A percentile compares a stretch with the other conserved stretches of the same genome.
Evolutionary conservation across 2,888 invertebrate genomes (phyloP).

Genomic region (Nymphalis polychloros): DNA sequence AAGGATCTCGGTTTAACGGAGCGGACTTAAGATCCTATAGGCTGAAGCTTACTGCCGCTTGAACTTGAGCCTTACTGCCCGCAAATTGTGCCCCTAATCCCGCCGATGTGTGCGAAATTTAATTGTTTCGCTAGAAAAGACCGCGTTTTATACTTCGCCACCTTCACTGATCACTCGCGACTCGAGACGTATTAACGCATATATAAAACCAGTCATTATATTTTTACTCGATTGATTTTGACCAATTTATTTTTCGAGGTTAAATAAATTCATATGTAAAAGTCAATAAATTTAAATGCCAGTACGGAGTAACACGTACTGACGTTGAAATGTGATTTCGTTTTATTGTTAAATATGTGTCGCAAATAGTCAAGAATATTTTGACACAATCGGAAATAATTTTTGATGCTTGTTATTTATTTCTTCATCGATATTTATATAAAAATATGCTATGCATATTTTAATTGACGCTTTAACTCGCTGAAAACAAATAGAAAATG

Average conservation of each 20-base stretch:
- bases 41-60: slow-evolving; percentile 55
- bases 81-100: slow-evolving; percentile 61
- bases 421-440: slow-evolving; percentile 8
- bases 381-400: slow-evolving; percentile 16
- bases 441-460: not conserved
- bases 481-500: not conserved
- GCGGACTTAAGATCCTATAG: slow-evolving; percentile 66
- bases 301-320: slow-evolving; percentile 20
- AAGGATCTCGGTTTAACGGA: slow-evolving; percentile 66
- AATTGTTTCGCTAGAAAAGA: slow-evolving; percentile 76
- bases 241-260: slow-evolving; percentile 18
- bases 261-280: slow-evolving; percentile 34
- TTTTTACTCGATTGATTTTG: slow-evolving; percentile 49
- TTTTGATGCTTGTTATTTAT: slow-evolving; percentile 11
- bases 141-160: slow-evolving; percentile 63
- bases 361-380: slow-evolving; percentile 24
- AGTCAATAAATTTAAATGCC: slow-evolving; percentile 37
- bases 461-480: not conserved
- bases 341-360: slow-evolving; percentile 32
- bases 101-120: slow-evolving; percentile 73
- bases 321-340: slow-evolving; percentile 25
- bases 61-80: slow-evolving; percentile 49
- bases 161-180: slow-evolving; percentile 59
- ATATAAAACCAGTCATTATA: slow-evolving; percentile 78
- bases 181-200: slow-evolving; percentile 71